Evolutionary conservation across 2,888 invertebrate genomes (phyloP), one percentile per base, ranked within the genome.

Genomic region (Netelia inedita): DNA sequence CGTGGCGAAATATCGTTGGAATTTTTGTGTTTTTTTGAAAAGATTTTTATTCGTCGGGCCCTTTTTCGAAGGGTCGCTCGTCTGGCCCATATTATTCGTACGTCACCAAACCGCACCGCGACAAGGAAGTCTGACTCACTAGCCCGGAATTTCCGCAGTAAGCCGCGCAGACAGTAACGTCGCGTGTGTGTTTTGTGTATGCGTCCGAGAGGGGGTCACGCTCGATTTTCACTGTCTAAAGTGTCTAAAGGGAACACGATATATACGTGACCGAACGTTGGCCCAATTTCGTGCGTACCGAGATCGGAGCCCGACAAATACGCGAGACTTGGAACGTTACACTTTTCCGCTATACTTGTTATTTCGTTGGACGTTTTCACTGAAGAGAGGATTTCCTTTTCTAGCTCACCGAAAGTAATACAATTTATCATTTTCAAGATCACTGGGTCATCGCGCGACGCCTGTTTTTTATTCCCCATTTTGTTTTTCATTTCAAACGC

Each of bases 191-290:
- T 28, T 23, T 43, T 28, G 59, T 66, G 16, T 43, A 1, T 57
- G 28, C 50, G 35, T 11, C 11, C 14, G 63, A 14, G 50, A 74
- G 79, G 79, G 82, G 82, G 85, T 82, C 85, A 85, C 82, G 85
- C 85, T 85, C 85, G 85, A 82, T 85, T 85, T 85, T 85, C 80
- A 83, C 74, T 79, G 82, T 76, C 82, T 75, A 82, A 82, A 75
- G 79, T 85, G 75, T 82, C 85, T 82, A 85, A 85, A 76, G 79
- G 82, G 79, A 85, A 79, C 79, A 68, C 82, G 79, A 82, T 76
- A 28, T 28, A 81, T 85, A 85, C 85, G 82, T 85, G 85, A 82
- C 75, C 81, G 66, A 74, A 19, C 65, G 82, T 74, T 85, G 82
- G 79, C 85, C 85, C 72, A 85, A 79, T 79, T 85, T 23, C 43